phyloP scores from a whole-genome alignment of 1,140 invertebrate species.

The Oryctes rhinoceros region DNA sequence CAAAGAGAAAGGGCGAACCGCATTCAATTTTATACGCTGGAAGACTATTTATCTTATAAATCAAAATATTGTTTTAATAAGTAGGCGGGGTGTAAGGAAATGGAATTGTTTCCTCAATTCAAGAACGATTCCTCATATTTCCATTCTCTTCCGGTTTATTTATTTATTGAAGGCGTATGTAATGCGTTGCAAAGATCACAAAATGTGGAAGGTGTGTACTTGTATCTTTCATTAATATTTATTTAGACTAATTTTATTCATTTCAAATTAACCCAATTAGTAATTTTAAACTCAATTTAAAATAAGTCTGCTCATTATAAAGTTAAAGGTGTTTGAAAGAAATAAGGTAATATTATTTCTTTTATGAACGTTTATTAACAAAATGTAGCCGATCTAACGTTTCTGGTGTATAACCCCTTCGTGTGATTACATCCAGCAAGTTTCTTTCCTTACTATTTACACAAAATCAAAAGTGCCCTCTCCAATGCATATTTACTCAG shows the following conservation, averaged over 20 bases:
- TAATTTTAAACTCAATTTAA: too few relatives aligned
- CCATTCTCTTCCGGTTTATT: background rate
- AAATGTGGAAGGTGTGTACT: too few relatives aligned
- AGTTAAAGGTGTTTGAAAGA: too few relatives aligned
- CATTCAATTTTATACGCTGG: conserved; percentile 5
- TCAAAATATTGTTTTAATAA: conserved; percentile 32
- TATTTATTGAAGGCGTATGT: too few relatives aligned
- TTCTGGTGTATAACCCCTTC: background rate
- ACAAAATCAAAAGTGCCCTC: background rate
- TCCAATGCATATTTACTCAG: background rate
- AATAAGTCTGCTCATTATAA: too few relatives aligned
- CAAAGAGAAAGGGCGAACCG: conserved; percentile 3
- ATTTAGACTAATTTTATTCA: too few relatives aligned
- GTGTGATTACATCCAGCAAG: background rate
- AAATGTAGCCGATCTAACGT: too few relatives aligned
- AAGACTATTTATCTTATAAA: conserved; percentile 26
- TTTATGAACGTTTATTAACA: too few relatives aligned
- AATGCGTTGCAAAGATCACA: too few relatives aligned
- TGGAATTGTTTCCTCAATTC: background rate
- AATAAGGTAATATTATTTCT: too few relatives aligned
- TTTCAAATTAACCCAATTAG: too few relatives aligned
- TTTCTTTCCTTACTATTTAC: background rate
- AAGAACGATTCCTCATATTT: background rate
- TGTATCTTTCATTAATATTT: background rate
- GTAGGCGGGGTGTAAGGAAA: background rate